Evolutionary conservation across 1,140 invertebrate species (phyloP).

Genomic region (Lineus longissimus): DNA sequence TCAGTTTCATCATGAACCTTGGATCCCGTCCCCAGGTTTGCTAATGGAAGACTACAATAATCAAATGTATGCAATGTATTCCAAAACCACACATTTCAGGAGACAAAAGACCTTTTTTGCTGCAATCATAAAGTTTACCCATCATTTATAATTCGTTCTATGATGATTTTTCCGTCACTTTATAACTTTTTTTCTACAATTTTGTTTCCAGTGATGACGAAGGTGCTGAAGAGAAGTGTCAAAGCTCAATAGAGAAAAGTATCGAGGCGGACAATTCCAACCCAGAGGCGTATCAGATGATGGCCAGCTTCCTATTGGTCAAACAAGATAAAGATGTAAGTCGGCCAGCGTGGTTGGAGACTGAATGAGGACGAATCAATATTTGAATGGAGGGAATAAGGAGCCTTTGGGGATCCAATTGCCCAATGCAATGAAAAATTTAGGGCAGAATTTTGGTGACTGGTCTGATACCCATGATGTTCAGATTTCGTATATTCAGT

Average conservation of each 20-base stretch:
- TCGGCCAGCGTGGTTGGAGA: background rate
- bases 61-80: background rate
- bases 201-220: slow-evolving; percentile 50
- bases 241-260: slow-evolving; percentile 44
- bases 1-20: too few species aligned
- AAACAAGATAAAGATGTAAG: slow-evolving; percentile 48
- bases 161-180: too few species aligned
- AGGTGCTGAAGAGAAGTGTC: slow-evolving; percentile 49
- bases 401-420: background rate
- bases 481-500: too few species aligned
- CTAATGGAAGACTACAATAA: too few species aligned
- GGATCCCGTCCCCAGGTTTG: too few species aligned
- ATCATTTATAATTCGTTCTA: background rate
- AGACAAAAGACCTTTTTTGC: background rate
- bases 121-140: background rate
- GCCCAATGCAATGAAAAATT: background rate
- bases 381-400: background rate
- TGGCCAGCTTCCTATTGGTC: slow-evolving; percentile 49
- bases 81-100: background rate
- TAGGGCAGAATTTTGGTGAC: background rate
- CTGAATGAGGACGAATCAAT: background rate
- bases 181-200: too few species aligned
- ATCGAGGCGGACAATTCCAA: slow-evolving; percentile 45
- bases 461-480: background rate
- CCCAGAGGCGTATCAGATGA: slow-evolving; percentile 51